phyloP scores from a whole-genome alignment of 2,797 vertebrate species.

The Cottoperca gobio region DNA sequence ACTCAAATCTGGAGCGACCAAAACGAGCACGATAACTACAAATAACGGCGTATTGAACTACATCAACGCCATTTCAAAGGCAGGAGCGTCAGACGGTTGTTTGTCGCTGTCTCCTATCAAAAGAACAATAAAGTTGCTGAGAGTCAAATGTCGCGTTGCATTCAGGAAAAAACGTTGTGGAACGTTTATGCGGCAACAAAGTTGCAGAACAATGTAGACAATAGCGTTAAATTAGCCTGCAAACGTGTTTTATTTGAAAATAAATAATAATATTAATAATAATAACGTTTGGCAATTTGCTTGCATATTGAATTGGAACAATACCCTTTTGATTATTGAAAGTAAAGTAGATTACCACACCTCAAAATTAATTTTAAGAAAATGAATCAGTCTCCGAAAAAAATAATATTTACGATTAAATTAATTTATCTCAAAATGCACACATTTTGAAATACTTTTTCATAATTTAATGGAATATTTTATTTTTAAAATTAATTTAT shows the following conservation, averaged over 20 bases:
- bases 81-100: slow-evolving; percentile 77
- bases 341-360: neutral
- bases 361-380: neutral
- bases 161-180: slow-evolving; percentile 33
- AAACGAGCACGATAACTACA: slow-evolving; percentile 60
- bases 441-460: neutral
- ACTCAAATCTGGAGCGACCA: slow-evolving; percentile 34
- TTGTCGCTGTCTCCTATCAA: slow-evolving; percentile 73
- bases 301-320: neutral
- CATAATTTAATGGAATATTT: neutral
- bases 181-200: neutral
- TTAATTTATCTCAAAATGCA: neutral
- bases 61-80: slow-evolving; percentile 86
- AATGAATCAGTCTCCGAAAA: neutral
- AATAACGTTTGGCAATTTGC: neutral
- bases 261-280: neutral
- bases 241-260: neutral
- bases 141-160: slow-evolving; percentile 35
- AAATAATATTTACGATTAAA: neutral
- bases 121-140: slow-evolving; percentile 84
- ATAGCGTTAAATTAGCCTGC: neutral
- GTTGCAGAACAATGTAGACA: neutral
- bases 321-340: neutral
- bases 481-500: neutral
- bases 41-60: slow-evolving; percentile 73